Base-by-base conservation (phyloP, 1,140 invertebrate genomes). In the Drosophila asahinai region DNA sequence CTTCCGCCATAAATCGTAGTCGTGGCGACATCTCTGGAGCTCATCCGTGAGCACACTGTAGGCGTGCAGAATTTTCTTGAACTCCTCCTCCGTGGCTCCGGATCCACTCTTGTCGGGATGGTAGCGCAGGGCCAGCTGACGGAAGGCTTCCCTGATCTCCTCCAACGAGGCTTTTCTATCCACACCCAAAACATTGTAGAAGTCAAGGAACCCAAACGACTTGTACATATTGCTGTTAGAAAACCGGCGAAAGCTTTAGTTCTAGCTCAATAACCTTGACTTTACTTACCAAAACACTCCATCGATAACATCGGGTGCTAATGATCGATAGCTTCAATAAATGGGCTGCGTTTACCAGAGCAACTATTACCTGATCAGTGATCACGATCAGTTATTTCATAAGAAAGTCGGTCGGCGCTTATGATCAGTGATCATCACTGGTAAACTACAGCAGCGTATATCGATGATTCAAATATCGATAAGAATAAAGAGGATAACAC, bases 121-220 rank as follows among this genome's bases (percentile, higher is more conserved):
- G 19, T 40, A 38, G 5, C 8, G 30, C 2, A 12, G 4, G 14
- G 54, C 54, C 19, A 38, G 54, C 27, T 22, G 12, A 9, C 14
- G 54, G 12, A 22, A 57, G 3, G 36, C 36, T 7, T 57, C 14
- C 17, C 22, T 57, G 36, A 57, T 57, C 1, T 57, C 54, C 12
- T 36, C 54, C n/a, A 8, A 9, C n/a, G 54, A 22, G 30, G 54
- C 36, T 0, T n/a, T 19, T 15, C 2, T 25, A 1, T n/a, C 3
- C 15, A 75, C 19, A 2, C 30, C 12, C n/a, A 75, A 33, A 27
- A 47, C 54, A 0, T 2, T 27, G 38, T 68, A 68, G 14, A 60
- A 36, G 42, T 68, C 25, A 6, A 36, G 9, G 22, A 12, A 47
- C n/a, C 49, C 62, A 47, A 54, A 48, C 12, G 42, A 7, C 45